Base-by-base conservation (phyloP, 1,140 invertebrate genomes). In the Trachymyrmex septentrionalis region DNA sequence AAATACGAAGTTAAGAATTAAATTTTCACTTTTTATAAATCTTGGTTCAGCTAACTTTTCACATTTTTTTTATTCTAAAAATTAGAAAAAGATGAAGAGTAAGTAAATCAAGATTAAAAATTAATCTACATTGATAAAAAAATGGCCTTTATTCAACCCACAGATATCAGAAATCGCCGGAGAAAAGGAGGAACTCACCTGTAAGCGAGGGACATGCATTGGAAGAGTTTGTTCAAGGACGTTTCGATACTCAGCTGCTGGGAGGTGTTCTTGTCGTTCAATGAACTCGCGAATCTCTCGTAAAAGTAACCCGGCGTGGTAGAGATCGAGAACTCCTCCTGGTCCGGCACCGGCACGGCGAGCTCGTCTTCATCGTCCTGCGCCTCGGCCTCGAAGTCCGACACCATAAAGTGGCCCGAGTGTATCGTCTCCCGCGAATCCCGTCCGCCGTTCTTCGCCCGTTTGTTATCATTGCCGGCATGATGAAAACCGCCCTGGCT, bases 401-500 rank as follows among this genome's bases (percentile, higher is more conserved):
- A 99, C 59, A 99, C 97, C 99, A 99, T 99, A 95, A 99, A 99
- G 95, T 99, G 99, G 27, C 99, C 99, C 91, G 98, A 99, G 94
- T 99, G 99, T 91, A 99, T 99, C 1, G 97, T 97, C 94, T 99
- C 98, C 27, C 94, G 88, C 10, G 92, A 92, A 67, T 95, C 94
- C 3, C 90, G 91, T 5, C 55, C 75, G 7, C 14, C 71, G 10
- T 34, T 87, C 59, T 80, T 88, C 76, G 77, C 91, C 21, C 69
- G 91, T 14, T 63, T 73, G 6, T 50, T 84, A 21, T 61, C 90
- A 16, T 30, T 48, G 0, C 59, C 59, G 24, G 53, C 14, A 30
- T 66, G 84, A 75, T 92, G 90, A 76, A 88, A 90, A 72, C 67
- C 63, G 2, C 53, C 57, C 63, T 85, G 87, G 12, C 69, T 59